These are phyloP conservation scores for Linnaemya tessellans DNA, from an alignment of 2,888 invertebrate genomes.

Conservation along the genomic window DNA sequence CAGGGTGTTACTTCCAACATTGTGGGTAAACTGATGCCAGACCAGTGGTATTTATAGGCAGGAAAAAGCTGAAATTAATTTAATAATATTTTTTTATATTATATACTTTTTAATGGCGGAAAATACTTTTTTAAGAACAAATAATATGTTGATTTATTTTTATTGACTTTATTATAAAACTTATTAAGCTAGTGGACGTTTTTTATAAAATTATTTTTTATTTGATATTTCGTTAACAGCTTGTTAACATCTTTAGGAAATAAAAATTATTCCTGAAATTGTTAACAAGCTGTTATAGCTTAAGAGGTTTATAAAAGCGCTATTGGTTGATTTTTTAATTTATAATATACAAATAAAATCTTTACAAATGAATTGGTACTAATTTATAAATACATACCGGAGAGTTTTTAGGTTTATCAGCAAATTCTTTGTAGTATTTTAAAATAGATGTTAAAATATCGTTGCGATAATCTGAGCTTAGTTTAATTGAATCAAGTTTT, in stretches of 20 bases:
- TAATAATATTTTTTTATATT: too few species aligned
- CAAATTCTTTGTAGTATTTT: conserved; percentile 90
- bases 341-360: not conserved
- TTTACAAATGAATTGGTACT: conserved; percentile 11
- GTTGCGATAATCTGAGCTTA: conserved; percentile 97
- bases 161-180: too few species aligned
- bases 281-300: too few species aligned
- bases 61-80: conserved; percentile 87
- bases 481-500: conserved; percentile 96
- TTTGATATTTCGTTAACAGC: too few species aligned
- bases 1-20: conserved; percentile 96
- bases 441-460: conserved; percentile 96
- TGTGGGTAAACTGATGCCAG: conserved; percentile 93
- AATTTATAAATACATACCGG: conserved; percentile 85
- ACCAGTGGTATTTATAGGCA: conserved; percentile 98
- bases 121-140: not conserved
- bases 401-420: conserved; percentile 91
- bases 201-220: too few species aligned
- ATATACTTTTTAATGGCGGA: not conserved
- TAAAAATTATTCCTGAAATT: too few species aligned
- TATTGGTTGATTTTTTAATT: too few species aligned
- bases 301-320: too few species aligned
- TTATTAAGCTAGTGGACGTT: too few species aligned
- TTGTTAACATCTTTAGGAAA: too few species aligned
- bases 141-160: too few species aligned